Conservation (phyloP, 2,113 vertebrate species). For the Smithornis capensis region DNA sequence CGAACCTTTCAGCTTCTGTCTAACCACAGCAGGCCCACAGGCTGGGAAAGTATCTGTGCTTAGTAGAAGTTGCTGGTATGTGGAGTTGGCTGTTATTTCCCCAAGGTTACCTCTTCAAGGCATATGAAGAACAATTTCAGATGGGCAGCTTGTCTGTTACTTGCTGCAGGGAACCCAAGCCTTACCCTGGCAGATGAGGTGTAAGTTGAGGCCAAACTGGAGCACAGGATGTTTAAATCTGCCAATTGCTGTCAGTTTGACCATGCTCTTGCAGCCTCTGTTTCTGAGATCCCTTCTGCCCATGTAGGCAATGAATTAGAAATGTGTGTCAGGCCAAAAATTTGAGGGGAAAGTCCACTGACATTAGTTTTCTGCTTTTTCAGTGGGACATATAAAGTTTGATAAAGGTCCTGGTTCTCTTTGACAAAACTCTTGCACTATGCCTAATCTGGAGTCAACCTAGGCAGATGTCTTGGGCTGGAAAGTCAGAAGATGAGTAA, state of each 20-base stretch:
- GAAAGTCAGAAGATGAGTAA: background rate
- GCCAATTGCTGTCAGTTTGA: background rate
- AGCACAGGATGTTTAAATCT: background rate
- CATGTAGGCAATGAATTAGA: background rate
- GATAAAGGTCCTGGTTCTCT: background rate
- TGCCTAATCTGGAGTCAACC: background rate
- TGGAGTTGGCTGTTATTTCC: background rate
- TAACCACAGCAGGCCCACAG: background rate
- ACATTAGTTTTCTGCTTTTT: background rate
- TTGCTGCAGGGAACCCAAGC: fast-evolving
- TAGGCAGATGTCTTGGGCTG: background rate
- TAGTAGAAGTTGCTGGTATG: background rate
- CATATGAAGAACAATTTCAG: background rate
- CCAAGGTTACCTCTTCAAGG: background rate
- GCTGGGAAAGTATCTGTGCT: background rate
- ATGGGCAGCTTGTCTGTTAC: background rate
- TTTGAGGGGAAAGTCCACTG: background rate
- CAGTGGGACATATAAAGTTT: background rate
- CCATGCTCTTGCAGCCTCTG: background rate
- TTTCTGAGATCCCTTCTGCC: background rate
- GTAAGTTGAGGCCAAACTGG: background rate
- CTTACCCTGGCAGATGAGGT: background rate
- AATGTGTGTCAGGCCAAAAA: background rate
- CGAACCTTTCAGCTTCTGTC: background rate
- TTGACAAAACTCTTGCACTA: background rate